A percentile compares a stretch with the other conserved stretches of the same genome.
Conservation (phyloP, 2,113 vertebrate genomes). For the Piprites chloris region DNA sequence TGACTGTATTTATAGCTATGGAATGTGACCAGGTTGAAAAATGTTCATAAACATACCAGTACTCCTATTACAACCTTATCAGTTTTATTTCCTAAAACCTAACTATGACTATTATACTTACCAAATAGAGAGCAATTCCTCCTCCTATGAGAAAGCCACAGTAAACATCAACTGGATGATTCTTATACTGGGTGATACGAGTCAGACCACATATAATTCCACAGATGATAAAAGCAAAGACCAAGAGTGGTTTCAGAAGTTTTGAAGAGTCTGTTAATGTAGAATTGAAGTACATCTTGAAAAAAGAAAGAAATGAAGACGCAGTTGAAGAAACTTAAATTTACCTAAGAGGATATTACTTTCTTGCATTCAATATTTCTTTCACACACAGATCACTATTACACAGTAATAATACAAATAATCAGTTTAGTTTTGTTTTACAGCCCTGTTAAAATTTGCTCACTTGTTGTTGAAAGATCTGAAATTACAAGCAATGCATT, state of each 20-base stretch:
- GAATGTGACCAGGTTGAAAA: background rate
- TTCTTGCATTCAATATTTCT: background rate
- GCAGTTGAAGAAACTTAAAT: background rate
- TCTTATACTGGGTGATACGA: conserved; percentile 97
- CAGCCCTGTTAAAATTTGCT: background rate
- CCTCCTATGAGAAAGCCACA: conserved; percentile 95
- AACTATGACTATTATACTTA: conserved; percentile 64
- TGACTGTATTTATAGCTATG: background rate
- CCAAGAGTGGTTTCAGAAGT: conserved; percentile 93
- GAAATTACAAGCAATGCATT: background rate
- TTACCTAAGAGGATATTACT: background rate
- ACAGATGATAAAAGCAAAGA: conserved; percentile 95
- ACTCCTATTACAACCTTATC: background rate
- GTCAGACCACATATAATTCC: conserved; percentile 96
- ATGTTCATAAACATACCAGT: background rate
- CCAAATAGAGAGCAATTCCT: conserved; percentile 93
- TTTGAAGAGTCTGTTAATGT: conserved; percentile 95
- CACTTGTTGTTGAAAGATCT: background rate
- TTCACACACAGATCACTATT: background rate
- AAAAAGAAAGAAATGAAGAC: conserved; percentile 57
- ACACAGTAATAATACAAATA: background rate
- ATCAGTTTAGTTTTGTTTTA: background rate
- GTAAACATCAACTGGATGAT: conserved; percentile 95
- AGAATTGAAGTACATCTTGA: conserved; percentile 99
- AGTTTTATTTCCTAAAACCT: background rate